Evolutionary conservation across 53 echinoderm and acorn worm species (phyloP).

Genomic region (Antedon mediterranea): DNA sequence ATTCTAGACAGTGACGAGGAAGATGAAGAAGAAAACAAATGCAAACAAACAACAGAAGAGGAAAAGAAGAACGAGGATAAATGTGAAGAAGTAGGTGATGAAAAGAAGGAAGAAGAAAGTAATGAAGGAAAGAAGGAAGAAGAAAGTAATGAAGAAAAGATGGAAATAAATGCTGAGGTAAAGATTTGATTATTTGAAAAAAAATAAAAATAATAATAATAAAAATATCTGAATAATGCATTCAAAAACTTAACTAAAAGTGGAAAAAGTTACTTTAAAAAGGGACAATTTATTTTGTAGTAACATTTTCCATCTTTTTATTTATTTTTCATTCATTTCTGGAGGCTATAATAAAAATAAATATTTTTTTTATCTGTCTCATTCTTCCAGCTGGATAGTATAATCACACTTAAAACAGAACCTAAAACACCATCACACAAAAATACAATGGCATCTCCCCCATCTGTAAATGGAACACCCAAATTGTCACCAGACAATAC

Average conservation of each 20-base stretch:
- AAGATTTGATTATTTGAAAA: too few relatives aligned
- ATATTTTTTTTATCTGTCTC: neutral
- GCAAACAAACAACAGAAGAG: neutral
- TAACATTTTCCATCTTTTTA: too few relatives aligned
- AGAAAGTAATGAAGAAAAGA: too few relatives aligned
- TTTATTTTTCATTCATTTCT: too few relatives aligned
- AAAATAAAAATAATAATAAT: too few relatives aligned
- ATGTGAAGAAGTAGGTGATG: slow-evolving; percentile 1
- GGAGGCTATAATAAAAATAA: too few relatives aligned
- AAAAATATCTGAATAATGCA: too few relatives aligned
- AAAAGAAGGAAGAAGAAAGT: too few relatives aligned
- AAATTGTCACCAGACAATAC: slow-evolving; percentile 11
- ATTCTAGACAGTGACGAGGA: slow-evolving; percentile 74
- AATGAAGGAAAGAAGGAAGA: too few relatives aligned
- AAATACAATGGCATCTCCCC: slow-evolving; percentile 1
- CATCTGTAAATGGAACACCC: slow-evolving; percentile 7
- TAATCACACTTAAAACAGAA: neutral
- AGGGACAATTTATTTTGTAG: too few relatives aligned
- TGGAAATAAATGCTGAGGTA: slow-evolving; percentile 5
- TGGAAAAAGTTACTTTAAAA: too few relatives aligned
- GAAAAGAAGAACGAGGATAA: neutral
- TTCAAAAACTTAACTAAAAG: too few relatives aligned
- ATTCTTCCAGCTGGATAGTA: neutral
- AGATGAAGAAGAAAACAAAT: slow-evolving; percentile 19
- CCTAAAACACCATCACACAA: neutral